Base-by-base conservation (phyloP, 64 coral and sea anemone species). In the Orbicella faveolata region DNA sequence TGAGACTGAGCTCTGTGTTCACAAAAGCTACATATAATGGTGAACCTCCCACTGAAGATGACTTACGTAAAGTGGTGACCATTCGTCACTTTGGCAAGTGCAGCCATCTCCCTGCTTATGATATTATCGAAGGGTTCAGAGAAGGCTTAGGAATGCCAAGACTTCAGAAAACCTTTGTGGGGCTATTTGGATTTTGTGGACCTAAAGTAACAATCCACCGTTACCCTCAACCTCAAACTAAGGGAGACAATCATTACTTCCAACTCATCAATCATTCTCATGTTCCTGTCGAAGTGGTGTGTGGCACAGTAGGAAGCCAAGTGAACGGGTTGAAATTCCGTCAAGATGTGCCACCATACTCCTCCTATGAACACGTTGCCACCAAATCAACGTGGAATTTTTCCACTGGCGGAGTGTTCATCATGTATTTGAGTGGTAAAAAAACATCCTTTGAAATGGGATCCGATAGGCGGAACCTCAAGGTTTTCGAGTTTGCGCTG, bases 401-500 rank as follows among this genome's bases (percentile, higher is more conserved):
- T 36, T 88, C 86, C 54, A 30, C 86, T 88, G 86, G 86, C 34
- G 86, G 86, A 76, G 16, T 74, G 5, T 88, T 88, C 15, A 61
- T 36, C 52, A 35, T 88, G 1, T 75, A 88, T 75, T 75, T 88
- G 18, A 34, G 33, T 75, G 68, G 54, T 15, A 15, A 59, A 61
- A 61, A 11, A 7, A 88, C 19, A 76, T 54, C 86, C 73, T 74
- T 18, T 75, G 73, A 88, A 21, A 88, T 37, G 30, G 30, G 30
- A 30, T 30, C 30, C 30, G 30, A 30, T 30, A 30, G 30, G 14
- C 67, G 5, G 36, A 86, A 73, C 64, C 20, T 30, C 0, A 88
- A 88, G 33, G 86, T 88, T 48, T 88, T 88, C 52, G 86, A 88
- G 73, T 88, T 88, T 34, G 70, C 72, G 48, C 23, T 88, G 86